Evolutionary conservation across 2,888 invertebrate genomes (phyloP).

Genomic region (Dioctria linearis): DNA sequence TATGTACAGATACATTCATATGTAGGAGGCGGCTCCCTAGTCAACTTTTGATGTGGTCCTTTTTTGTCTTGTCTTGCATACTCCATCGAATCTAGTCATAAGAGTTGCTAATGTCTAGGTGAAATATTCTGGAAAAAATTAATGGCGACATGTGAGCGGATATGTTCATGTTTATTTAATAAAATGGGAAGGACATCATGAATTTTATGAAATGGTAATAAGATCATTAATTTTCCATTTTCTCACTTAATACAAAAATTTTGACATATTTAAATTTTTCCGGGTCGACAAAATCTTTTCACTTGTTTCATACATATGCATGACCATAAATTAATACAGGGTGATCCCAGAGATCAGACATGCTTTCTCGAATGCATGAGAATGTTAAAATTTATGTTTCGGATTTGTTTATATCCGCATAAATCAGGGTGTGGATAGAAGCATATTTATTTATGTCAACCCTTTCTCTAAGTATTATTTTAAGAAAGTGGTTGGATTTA

Average conservation of each 20-base stretch:
- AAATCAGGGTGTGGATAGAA: background rate
- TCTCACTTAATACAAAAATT: background rate
- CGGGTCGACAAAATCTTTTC: background rate
- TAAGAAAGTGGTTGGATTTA: background rate
- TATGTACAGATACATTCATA: too few relatives aligned
- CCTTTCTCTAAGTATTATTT: background rate
- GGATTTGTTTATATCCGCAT: background rate
- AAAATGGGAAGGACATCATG: background rate
- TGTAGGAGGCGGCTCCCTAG: background rate
- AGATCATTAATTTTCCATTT: slow-evolving; percentile 22
- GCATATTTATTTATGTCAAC: background rate
- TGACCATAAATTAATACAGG: slow-evolving; percentile 25
- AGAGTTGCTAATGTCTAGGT: background rate
- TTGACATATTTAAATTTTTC: slow-evolving; percentile 33
- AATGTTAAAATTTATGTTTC: too few relatives aligned
- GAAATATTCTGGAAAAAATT: slow-evolving; percentile 10
- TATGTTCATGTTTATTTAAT: slow-evolving; percentile 27
- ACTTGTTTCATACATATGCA: slow-evolving; percentile 10
- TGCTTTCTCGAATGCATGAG: background rate
- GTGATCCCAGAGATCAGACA: background rate
- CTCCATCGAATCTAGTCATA: background rate
- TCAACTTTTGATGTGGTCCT: slow-evolving; percentile 1
- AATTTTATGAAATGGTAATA: slow-evolving; percentile 5
- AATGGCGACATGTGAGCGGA: background rate
- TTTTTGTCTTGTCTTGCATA: background rate